Conservation (phyloP, 2,888 invertebrate genomes). For the Aplocera efformata region DNA sequence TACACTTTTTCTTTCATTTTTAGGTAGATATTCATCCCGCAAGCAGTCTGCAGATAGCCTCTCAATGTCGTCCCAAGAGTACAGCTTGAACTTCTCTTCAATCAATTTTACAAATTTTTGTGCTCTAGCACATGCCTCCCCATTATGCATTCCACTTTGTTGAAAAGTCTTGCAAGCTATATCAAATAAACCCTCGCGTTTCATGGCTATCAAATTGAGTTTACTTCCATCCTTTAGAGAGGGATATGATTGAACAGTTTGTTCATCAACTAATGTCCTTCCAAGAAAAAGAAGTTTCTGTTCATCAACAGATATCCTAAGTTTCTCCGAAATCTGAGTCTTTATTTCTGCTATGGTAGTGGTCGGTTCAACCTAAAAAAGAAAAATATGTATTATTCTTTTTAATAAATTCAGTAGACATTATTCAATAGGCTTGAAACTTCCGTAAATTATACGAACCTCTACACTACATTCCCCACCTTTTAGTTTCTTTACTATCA, state of each 20-base stretch:
- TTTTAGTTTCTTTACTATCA: slow-evolving; percentile 86
- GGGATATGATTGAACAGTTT: slow-evolving; percentile 84
- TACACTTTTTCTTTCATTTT: slow-evolving; percentile 13
- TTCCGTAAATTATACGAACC: slow-evolving; percentile 64
- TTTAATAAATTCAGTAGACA: too few species aligned
- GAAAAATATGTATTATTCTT: slow-evolving; percentile 3
- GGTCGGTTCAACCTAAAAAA: slow-evolving; percentile 72
- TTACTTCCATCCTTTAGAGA: slow-evolving; percentile 88
- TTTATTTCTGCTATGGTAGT: slow-evolving; percentile 85
- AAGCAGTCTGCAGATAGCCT: slow-evolving; percentile 68
- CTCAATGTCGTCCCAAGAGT: slow-evolving; percentile 82
- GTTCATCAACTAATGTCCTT: slow-evolving; percentile 85
- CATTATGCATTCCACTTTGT: slow-evolving; percentile 81
- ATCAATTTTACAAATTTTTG: slow-evolving; percentile 79
- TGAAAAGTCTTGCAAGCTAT: slow-evolving; percentile 80
- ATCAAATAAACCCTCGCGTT: slow-evolving; percentile 82
- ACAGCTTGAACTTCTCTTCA: slow-evolving; percentile 71
- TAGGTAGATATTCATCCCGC: slow-evolving; percentile 40
- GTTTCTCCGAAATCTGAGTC: slow-evolving; percentile 80
- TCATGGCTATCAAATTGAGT: slow-evolving; percentile 85
- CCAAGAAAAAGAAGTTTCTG: slow-evolving; percentile 87
- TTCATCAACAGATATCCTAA: slow-evolving; percentile 84
- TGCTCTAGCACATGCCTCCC: slow-evolving; percentile 82
- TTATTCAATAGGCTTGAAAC: too few species aligned
- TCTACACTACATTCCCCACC: slow-evolving; percentile 85